A percentile compares a stretch with the other conserved stretches of the same genome.
Evolutionary conservation across 2,888 invertebrate species (phyloP).

Genomic region (Myathropa florea): DNA sequence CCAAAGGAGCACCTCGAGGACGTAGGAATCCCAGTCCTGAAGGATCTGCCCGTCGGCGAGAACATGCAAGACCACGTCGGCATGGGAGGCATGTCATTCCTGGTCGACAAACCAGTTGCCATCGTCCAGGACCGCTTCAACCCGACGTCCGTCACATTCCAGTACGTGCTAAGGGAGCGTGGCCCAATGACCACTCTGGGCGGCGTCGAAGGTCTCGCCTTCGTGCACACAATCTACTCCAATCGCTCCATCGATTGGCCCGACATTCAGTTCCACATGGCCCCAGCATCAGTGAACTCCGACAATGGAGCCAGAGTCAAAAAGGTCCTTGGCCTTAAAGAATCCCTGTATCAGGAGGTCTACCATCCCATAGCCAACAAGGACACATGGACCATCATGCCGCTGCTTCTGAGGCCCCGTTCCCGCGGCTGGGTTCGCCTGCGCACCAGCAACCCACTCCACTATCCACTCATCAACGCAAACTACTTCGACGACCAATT

Average conservation of each 20-base stretch:
- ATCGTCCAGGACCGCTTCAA: constrained; percentile 90
- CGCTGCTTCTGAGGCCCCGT: constrained; percentile 89
- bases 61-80: constrained; percentile 95
- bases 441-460: constrained; percentile 90
- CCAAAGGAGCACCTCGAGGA: constrained; percentile 86
- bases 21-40: constrained; percentile 87
- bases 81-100: constrained; percentile 85
- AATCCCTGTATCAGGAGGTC: constrained; percentile 89
- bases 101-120: constrained; percentile 91
- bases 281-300: constrained; percentile 92
- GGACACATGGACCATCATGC: constrained; percentile 90
- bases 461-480: constrained; percentile 93
- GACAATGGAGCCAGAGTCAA: constrained; percentile 88
- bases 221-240: constrained; percentile 91
- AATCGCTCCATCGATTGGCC: constrained; percentile 90
- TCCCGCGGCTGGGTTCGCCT: constrained; percentile 90
- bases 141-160: constrained; percentile 89
- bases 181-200: constrained; percentile 94
- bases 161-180: constrained; percentile 88
- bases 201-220: constrained; percentile 93
- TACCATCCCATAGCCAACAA: constrained; percentile 90
- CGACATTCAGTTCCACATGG: constrained; percentile 96
- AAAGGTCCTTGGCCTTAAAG: constrained; percentile 90
- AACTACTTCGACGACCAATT: constrained; percentile 93
- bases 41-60: constrained; percentile 89